Percentiles rank a stretch among this genome's conserved stretches.
Evolutionary conservation across 2,113 vertebrate genomes (phyloP).

Genomic region (Calonectris borealis): DNA sequence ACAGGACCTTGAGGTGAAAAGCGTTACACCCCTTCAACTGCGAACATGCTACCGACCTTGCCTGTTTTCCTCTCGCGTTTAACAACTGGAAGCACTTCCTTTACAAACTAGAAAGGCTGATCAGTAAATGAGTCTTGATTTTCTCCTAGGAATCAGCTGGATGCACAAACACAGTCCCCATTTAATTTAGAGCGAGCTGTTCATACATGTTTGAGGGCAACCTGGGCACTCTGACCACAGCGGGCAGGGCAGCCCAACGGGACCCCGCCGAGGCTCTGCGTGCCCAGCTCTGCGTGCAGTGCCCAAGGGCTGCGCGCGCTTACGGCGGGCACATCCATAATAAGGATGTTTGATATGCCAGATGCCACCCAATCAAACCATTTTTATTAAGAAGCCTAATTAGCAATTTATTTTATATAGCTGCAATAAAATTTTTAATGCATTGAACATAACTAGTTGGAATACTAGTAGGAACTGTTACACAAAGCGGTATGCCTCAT

Average conservation of each 20-base stretch:
- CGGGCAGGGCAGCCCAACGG: not conserved
- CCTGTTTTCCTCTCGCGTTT: not conserved
- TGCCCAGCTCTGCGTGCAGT: not conserved
- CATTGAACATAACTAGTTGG: not conserved
- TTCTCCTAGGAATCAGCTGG: not conserved
- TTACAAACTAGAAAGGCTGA: not conserved
- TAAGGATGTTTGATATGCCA: rapidly evolving
- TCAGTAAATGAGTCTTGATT: not conserved
- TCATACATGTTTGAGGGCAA: rapidly evolving
- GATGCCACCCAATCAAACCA: not conserved
- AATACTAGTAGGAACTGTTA: not conserved
- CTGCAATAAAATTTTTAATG: not conserved
- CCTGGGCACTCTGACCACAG: rapidly evolving
- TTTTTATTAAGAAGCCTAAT: not conserved
- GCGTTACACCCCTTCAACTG: rapidly evolving
- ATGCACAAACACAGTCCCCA: rapidly evolving
- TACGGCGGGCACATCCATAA: not conserved
- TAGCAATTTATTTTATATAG: not conserved
- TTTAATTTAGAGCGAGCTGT: not conserved
- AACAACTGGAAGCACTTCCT: not conserved
- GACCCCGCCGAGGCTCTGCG: rapidly evolving
- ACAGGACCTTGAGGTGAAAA: not conserved
- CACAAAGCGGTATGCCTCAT: not conserved
- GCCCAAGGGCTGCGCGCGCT: rapidly evolving
- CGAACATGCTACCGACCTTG: rapidly evolving